phyloP scores from a whole-genome alignment of 1,140 invertebrate genomes.

The Acromyrmex charruanus region DNA sequence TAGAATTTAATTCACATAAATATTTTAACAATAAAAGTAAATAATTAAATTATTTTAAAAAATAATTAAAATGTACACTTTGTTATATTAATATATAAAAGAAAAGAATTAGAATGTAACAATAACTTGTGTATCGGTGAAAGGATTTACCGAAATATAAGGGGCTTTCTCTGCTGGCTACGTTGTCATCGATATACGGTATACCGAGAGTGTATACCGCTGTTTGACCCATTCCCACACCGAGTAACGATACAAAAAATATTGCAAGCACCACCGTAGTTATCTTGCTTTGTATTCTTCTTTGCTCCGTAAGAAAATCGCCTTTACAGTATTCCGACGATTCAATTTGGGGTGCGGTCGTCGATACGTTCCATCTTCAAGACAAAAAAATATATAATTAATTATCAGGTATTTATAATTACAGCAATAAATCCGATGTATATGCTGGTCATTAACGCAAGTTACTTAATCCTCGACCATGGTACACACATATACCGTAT shows the following conservation, averaged over 20 bases:
- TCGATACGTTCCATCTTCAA: slow-evolving; percentile 78
- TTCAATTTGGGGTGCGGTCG: slow-evolving; percentile 72
- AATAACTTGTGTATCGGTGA: not conserved
- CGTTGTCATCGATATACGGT: slow-evolving; percentile 97
- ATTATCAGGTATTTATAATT: not conserved
- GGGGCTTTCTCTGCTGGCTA: slow-evolving; percentile 96
- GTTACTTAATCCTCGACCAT: too few relatives aligned
- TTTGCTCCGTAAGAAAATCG: slow-evolving; percentile 88
- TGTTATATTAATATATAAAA: not conserved
- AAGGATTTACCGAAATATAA: slow-evolving; percentile 94
- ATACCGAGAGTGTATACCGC: slow-evolving; percentile 97
- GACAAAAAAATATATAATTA: not conserved
- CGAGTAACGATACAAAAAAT: slow-evolving; percentile 94
- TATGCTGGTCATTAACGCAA: too few relatives aligned
- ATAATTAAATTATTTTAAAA: not conserved
- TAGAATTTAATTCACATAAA: slow-evolving; percentile 3
- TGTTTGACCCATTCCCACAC: slow-evolving; percentile 97
- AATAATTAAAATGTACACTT: not conserved
- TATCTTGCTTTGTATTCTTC: slow-evolving; percentile 91
- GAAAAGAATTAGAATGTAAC: not conserved
- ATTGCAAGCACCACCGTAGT: slow-evolving; percentile 93
- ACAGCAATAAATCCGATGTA: too few relatives aligned
- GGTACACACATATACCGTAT: not conserved
- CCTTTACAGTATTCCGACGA: slow-evolving; percentile 86
- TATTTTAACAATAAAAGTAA: not conserved